Evolutionary conservation across 2,888 invertebrate species (phyloP).

Genomic region (Meandrusa payeni): DNA sequence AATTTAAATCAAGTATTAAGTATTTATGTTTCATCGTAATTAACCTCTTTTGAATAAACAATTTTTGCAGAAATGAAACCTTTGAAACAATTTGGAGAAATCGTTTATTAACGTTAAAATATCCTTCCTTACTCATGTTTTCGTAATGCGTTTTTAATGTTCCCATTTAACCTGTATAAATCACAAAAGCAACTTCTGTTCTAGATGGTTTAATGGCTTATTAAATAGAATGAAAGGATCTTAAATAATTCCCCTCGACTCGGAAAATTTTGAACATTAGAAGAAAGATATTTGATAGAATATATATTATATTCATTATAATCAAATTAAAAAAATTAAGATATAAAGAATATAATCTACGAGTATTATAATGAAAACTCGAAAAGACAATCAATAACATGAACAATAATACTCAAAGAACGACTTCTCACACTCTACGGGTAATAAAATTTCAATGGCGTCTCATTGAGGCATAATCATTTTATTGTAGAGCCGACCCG

Average conservation of each 20-base stretch:
- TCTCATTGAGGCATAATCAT: too few relatives aligned
- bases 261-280: conserved; percentile 15
- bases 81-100: conserved; percentile 23
- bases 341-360: too few relatives aligned
- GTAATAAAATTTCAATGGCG: too few relatives aligned
- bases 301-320: neutral
- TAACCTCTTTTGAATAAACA: too few relatives aligned
- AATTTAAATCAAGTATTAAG: too few relatives aligned
- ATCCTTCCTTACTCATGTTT: conserved; percentile 77
- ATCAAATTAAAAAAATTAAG: too few relatives aligned
- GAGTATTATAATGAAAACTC: too few relatives aligned
- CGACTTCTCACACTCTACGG: neutral
- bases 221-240: conserved; percentile 50
- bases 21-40: too few relatives aligned
- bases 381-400: too few relatives aligned
- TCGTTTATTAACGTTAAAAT: conserved; percentile 53
- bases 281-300: neutral
- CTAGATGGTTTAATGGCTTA: conserved; percentile 79
- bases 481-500: too few relatives aligned
- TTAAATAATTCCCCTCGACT: conserved; percentile 23
- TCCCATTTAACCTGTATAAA: conserved; percentile 76
- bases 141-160: conserved; percentile 81
- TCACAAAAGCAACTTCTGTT: conserved; percentile 73
- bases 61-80: conserved; percentile 11
- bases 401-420: too few relatives aligned